These are phyloP conservation scores for Leptura quadrifasciata DNA, from an alignment of 2,888 invertebrate species.

Conservation along the genomic window DNA sequence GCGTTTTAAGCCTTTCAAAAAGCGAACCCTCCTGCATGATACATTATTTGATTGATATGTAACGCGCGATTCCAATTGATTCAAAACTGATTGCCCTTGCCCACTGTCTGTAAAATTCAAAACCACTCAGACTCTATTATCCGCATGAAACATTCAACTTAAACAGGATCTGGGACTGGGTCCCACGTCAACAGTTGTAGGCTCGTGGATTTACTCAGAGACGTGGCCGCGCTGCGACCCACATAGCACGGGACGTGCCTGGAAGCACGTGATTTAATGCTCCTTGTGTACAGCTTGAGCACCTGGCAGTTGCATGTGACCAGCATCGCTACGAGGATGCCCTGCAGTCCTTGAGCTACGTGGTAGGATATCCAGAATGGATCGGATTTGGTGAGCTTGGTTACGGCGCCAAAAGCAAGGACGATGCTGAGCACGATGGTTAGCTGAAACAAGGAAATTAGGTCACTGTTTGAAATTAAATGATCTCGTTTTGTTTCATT, in stretches of 20 bases:
- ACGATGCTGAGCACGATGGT: slow-evolving; percentile 70
- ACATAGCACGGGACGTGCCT: slow-evolving; percentile 60
- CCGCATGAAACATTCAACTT: slow-evolving; percentile 52
- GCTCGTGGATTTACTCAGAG: slow-evolving; percentile 70
- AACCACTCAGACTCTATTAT: background rate
- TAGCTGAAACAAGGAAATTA: slow-evolving; percentile 69
- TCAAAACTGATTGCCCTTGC: background rate
- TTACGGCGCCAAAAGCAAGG: slow-evolving; percentile 70
- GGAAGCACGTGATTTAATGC: slow-evolving; percentile 64
- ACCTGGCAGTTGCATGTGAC: slow-evolving; percentile 80
- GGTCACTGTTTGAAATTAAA: background rate
- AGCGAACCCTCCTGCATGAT: background rate
- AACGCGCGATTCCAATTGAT: background rate
- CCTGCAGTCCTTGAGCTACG: slow-evolving; percentile 76
- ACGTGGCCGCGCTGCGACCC: slow-evolving; percentile 54
- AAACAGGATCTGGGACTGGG: slow-evolving; percentile 72
- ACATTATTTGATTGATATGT: background rate
- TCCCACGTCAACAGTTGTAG: slow-evolving; percentile 73
- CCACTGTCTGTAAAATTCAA: slow-evolving; percentile 11
- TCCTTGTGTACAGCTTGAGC: slow-evolving; percentile 71
- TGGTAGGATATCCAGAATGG: slow-evolving; percentile 74
- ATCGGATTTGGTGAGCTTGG: slow-evolving; percentile 71
- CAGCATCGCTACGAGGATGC: slow-evolving; percentile 78
- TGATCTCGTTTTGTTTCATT: too few relatives aligned
- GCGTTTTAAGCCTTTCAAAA: too few relatives aligned